A percentile compares a stretch with the other conserved stretches of the same genome.
Evolutionary conservation across 2,113 vertebrate species (phyloP).

Genomic region (Neogale vison): DNA sequence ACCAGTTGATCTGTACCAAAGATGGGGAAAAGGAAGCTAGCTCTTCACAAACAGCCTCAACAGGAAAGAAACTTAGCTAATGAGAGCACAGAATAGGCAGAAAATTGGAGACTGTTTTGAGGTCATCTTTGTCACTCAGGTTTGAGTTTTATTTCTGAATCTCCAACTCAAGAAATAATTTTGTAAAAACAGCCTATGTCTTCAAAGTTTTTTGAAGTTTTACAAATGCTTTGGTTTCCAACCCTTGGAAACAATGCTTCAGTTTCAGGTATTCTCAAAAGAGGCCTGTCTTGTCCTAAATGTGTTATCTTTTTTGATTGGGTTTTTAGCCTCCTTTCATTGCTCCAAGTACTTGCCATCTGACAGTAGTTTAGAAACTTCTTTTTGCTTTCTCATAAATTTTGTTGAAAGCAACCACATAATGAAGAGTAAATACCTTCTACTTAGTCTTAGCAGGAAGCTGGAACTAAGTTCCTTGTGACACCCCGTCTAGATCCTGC

Average conservation of each 20-base stretch:
- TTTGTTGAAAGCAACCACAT: background rate
- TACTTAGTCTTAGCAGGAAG: background rate
- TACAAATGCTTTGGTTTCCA: background rate
- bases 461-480: background rate
- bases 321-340: background rate
- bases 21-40: background rate
- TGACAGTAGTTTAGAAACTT: slow-evolving; percentile 32
- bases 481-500: background rate
- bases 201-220: background rate
- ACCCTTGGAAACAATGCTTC: background rate
- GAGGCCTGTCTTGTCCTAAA: background rate
- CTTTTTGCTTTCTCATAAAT: slow-evolving; percentile 26
- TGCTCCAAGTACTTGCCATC: background rate
- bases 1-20: background rate
- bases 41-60: background rate
- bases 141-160: background rate
- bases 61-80: background rate
- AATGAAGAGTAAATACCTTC: background rate
- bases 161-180: background rate
- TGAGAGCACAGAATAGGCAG: background rate
- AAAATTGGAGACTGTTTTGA: background rate
- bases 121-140: background rate
- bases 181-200: background rate
- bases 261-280: background rate
- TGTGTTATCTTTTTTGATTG: background rate